Conservation (phyloP, 1,140 invertebrate genomes). For the Geopemphigus sp. region DNA sequence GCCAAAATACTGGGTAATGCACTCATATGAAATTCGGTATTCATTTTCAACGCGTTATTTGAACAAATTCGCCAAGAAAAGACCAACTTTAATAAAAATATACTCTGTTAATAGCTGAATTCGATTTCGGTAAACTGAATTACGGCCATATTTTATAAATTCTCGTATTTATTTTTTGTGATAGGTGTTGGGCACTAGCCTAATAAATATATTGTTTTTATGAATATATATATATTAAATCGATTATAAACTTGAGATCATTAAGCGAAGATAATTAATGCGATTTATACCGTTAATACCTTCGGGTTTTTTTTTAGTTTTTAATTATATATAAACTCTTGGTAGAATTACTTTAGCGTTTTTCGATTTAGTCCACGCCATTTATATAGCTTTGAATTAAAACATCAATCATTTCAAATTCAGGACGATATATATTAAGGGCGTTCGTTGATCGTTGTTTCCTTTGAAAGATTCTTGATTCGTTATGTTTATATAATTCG, state of each 20-base stretch:
- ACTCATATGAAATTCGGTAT: no score
- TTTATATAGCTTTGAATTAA: background rate
- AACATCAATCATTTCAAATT: background rate
- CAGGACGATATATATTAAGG: background rate
- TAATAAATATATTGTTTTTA: no score
- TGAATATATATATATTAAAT: no score
- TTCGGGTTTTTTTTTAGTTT: background rate
- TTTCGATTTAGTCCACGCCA: background rate
- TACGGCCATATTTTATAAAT: no score
- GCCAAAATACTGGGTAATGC: no score
- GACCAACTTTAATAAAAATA: no score
- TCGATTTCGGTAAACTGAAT: no score
- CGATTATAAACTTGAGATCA: background rate
- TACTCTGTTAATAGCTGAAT: no score
- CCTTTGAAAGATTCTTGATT: background rate
- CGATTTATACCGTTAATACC: background rate
- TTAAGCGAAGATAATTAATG: background rate
- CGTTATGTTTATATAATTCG: background rate
- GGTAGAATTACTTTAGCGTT: background rate
- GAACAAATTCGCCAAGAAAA: no score
- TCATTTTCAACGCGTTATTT: no score
- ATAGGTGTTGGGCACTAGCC: no score
- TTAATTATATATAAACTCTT: background rate
- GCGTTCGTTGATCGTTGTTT: background rate
- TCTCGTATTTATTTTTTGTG: no score